Base-by-base conservation (phyloP, 1,140 invertebrate species). In the Riptortus pedestris region DNA sequence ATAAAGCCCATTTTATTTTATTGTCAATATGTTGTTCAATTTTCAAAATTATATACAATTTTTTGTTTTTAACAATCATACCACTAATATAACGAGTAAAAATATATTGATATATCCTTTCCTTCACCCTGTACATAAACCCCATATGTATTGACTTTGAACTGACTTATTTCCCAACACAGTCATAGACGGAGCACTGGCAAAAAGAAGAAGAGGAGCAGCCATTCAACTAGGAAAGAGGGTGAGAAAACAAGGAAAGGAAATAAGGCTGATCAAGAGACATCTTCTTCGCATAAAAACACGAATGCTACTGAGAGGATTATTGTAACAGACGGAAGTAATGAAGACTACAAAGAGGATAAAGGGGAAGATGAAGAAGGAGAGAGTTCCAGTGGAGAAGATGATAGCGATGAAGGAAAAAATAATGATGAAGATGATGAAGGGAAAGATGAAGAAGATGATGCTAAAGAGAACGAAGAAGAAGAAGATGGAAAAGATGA, bases 401-500 rank as follows among this genome's bases (percentile, higher is more conserved):
- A 60, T 16, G n/a, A 60, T n/a, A 27, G 28, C 2, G 58, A 33
- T 33, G 27, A 16, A 20, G 31, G 22, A 43, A 33, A 68, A 38
- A 62, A 62, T 31, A 55, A 62, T 22, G 20, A 48, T 22, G 58
- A 59, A 22, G 33, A 28, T 48, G 47, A 59, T 20, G 33, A 66
- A 16, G 63, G 65, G 16, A 62, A 66, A 12, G 59, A 64, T 9
- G 59, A 63, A 12, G 55, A 62, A 14, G 62, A 55, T 18, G 60
- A 55, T 7, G 31, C 14, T 7, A 38, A 7, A 14, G 31, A 38
- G 31, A 38, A 62, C 9, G 55, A 48, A 38, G 51, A 31, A 22
- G 57, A 69, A 64, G 45, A 52, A 9, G 52, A 62, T 62, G 33
- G 33, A 18, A 47, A 62, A 11, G 52, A 69, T 12, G 52, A 48